Conservation (phyloP, 2,888 invertebrate genomes). For the Orchesellides sinensis region DNA sequence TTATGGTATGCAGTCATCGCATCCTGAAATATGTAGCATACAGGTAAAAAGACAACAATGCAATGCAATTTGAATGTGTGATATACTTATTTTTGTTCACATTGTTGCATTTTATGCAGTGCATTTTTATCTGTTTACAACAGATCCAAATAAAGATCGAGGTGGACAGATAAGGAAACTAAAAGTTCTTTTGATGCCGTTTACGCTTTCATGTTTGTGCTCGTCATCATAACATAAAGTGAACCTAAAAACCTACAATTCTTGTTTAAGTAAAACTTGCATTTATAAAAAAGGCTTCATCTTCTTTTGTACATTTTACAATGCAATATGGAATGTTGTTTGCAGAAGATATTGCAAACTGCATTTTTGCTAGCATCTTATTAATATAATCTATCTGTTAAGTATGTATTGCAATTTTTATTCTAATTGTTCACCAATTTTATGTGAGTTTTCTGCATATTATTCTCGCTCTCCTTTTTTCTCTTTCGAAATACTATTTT, state of each 20-base stretch:
- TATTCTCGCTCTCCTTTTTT: conserved; percentile 44
- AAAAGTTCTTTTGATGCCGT: conserved; percentile 2
- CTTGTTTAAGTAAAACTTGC: conserved; percentile 54
- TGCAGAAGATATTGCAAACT: neutral
- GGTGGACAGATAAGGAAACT: conserved; percentile 17
- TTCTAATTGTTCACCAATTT: neutral
- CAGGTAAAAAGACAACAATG: no score
- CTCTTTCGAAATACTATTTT: conserved; percentile 1
- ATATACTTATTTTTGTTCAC: no score
- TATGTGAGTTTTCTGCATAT: neutral
- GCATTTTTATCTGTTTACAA: neutral
- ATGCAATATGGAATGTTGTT: neutral
- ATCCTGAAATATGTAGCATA: no score
- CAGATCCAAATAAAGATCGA: neutral
- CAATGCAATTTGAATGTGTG: no score
- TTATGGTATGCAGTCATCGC: no score
- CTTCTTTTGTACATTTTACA: neutral
- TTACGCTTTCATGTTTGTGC: conserved; percentile 3
- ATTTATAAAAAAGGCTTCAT: conserved; percentile 2
- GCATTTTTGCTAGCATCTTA: neutral
- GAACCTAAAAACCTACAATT: conserved; percentile 65
- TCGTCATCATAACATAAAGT: conserved; percentile 1
- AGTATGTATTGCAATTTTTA: no score
- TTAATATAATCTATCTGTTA: conserved; percentile 17
- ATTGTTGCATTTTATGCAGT: conserved; percentile 25